Evolutionary conservation across 2,797 vertebrate species (phyloP).

Genomic region (Onychomys leucogaster): DNA sequence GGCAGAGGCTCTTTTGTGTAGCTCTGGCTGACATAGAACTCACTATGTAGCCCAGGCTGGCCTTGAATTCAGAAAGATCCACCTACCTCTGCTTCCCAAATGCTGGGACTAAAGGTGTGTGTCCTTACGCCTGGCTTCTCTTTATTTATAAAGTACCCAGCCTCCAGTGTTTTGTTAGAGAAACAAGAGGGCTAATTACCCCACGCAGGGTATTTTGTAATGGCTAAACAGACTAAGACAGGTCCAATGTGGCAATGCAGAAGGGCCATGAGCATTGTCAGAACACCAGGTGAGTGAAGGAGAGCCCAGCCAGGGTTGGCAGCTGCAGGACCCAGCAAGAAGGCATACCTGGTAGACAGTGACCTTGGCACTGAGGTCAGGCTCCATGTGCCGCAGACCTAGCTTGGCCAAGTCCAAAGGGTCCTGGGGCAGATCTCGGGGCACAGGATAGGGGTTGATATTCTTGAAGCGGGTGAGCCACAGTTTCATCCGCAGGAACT

Average conservation of each 20-base stretch:
- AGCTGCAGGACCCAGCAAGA: accelerated
- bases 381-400: conserved; percentile 90
- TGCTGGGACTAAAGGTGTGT: neutral
- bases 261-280: neutral
- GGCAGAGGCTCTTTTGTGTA: neutral
- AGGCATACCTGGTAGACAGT: conserved; percentile 91
- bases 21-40: neutral
- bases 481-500: conserved; percentile 92
- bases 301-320: too few species aligned
- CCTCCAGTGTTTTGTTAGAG: neutral
- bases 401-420: conserved; percentile 90
- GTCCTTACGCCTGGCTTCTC: neutral
- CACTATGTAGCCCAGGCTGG: neutral
- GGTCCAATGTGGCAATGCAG: neutral
- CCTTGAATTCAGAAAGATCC: neutral
- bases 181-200: neutral
- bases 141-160: neutral
- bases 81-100: neutral
- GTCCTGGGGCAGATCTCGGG: conserved; percentile 88
- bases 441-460: conserved; percentile 91
- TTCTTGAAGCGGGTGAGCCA: conserved; percentile 94
- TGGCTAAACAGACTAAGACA: neutral
- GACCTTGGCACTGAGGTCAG: conserved; percentile 88
- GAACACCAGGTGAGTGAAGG: too few species aligned
- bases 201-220: neutral